Conservation (phyloP, 1,140 invertebrate species). For the Ceratina calcarata region DNA sequence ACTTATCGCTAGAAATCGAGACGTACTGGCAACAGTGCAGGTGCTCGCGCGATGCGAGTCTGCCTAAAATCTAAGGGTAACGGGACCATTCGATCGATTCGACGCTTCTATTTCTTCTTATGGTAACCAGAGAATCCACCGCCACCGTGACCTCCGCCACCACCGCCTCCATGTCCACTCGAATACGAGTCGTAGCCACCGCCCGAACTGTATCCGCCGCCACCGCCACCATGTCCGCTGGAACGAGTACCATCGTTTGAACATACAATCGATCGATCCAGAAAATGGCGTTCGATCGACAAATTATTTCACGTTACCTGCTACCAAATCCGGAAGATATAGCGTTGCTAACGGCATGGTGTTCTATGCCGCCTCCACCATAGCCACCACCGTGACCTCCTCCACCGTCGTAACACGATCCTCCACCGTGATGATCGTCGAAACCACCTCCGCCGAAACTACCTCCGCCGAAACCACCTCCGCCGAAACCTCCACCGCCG, state of each 20-base stretch:
- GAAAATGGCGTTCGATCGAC: neutral
- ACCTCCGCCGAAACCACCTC: constrained; percentile 43
- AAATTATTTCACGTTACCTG: constrained; percentile 52
- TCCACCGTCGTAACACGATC: neutral
- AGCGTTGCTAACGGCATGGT: constrained; percentile 55
- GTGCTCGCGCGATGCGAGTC: neutral
- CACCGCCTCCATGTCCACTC: constrained; percentile 52
- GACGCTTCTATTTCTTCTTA: constrained; percentile 54
- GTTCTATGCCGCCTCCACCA: constrained; percentile 32
- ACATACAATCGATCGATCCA: neutral
- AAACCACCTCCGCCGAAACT: constrained; percentile 24
- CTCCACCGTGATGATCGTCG: constrained; percentile 14
- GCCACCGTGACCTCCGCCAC: constrained; percentile 25
- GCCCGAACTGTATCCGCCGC: constrained; percentile 59
- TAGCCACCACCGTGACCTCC: constrained; percentile 19
- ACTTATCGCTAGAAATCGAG: neutral
- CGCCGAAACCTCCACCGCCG: constrained; percentile 47
- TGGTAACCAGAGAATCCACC: constrained; percentile 64
- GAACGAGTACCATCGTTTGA: constrained; percentile 23
- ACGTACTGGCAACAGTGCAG: neutral
- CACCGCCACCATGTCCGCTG: constrained; percentile 61
- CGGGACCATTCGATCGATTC: neutral
- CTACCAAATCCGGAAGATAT: constrained; percentile 63
- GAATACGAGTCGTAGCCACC: constrained; percentile 62
- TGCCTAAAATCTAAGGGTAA: neutral